Conservation (phyloP, 2,113 vertebrate species). For the rabbit (Oryctolagus cuniculus) region DNA sequence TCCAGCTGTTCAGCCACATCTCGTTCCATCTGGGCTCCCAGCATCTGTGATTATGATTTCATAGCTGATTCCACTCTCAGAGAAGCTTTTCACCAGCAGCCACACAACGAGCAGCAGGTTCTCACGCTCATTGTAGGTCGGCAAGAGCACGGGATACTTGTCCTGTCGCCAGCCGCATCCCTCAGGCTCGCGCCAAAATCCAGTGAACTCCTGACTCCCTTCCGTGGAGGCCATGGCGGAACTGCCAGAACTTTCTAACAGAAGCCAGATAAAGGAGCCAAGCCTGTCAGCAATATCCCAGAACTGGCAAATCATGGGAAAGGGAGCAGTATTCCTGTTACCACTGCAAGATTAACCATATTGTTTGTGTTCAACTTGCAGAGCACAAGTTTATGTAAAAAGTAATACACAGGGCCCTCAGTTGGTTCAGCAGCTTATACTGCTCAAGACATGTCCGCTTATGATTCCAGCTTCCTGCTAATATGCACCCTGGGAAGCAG, state of each 20-base stretch:
- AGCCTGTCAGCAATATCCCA: background rate
- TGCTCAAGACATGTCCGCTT: too few relatives aligned
- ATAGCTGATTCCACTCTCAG: constrained; percentile 92
- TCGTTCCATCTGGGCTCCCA: constrained; percentile 98
- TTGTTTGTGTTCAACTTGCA: background rate
- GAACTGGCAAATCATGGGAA: background rate
- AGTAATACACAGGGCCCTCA: background rate
- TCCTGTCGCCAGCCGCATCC: constrained; percentile 50
- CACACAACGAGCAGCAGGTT: constrained; percentile 96
- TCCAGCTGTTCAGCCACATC: constrained; percentile 94
- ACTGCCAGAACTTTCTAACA: constrained; percentile 43
- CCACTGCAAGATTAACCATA: background rate
- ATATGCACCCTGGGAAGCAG: too few relatives aligned
- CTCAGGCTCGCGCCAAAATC: background rate
- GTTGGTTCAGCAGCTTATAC: background rate
- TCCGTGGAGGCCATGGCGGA: constrained; percentile 68
- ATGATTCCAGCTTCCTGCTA: too few relatives aligned
- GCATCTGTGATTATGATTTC: constrained; percentile 98
- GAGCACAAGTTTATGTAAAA: constrained; percentile 13
- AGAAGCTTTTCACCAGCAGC: constrained; percentile 94
- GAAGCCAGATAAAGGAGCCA: background rate
- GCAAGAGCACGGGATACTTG: constrained; percentile 94
- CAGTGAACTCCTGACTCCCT: accelerated
- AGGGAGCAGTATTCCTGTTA: background rate
- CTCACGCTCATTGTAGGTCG: constrained; percentile 97